These are phyloP conservation scores for Anas acuta DNA, from an alignment of 2,797 vertebrate species.

Conservation along the genomic window DNA sequence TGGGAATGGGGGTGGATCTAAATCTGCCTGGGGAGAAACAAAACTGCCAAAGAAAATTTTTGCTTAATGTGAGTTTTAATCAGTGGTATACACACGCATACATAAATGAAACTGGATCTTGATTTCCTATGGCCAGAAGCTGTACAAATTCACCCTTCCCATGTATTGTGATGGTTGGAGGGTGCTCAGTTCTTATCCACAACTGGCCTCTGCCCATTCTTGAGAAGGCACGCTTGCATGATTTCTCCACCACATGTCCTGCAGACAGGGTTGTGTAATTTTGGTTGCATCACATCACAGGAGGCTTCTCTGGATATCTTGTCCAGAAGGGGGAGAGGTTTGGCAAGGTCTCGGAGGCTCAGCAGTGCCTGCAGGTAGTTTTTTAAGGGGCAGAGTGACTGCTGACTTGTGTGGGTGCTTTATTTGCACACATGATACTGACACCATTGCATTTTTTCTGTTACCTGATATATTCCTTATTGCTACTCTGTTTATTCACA, in stretches of 20 bases:
- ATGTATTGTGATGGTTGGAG: background rate
- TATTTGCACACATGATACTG: background rate
- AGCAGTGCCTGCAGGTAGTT: background rate
- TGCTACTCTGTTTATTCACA: background rate
- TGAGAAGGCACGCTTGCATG: background rate
- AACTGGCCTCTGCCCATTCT: background rate
- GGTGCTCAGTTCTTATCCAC: background rate
- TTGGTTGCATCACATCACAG: background rate
- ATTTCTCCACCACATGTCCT: background rate
- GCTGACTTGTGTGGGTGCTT: background rate
- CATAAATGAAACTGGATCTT: background rate
- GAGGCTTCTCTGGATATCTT: background rate
- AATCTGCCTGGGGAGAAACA: background rate
- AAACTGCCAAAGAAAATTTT: background rate
- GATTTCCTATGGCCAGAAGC: background rate
- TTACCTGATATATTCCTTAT: background rate
- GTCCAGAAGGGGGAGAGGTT: background rate
- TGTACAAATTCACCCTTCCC: background rate
- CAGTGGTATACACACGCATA: background rate
- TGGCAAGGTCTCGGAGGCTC: background rate
- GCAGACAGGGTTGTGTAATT: background rate
- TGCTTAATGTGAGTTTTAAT: background rate
- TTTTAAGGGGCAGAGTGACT: constrained; percentile 12
- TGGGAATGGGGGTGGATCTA: background rate
- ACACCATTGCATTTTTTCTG: background rate